phyloP scores from a whole-genome alignment of 2,113 vertebrate genomes.

The Rhinoderma darwinii region DNA sequence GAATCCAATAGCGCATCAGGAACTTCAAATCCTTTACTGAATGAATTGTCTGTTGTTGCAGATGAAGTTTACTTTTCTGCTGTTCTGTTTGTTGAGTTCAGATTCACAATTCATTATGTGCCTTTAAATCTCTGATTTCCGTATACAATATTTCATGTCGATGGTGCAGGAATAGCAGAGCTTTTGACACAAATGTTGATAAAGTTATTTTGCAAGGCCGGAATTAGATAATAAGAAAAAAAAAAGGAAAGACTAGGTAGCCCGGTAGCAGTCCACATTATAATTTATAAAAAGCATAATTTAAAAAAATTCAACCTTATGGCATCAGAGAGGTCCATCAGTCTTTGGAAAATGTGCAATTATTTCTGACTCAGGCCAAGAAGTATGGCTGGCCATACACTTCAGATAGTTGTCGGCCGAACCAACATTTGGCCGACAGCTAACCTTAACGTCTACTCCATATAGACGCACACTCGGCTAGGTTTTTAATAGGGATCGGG shows the following conservation, averaged over 20 bases:
- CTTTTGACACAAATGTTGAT: not conserved
- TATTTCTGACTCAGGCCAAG: too few relatives aligned
- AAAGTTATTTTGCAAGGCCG: not conserved
- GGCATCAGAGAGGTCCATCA: too few relatives aligned
- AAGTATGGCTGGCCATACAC: too few relatives aligned
- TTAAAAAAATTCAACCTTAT: too few relatives aligned
- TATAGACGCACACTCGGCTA: too few relatives aligned
- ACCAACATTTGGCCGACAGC: too few relatives aligned
- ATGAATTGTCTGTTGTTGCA: not conserved
- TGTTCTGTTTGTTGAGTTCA: not conserved
- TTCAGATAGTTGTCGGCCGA: too few relatives aligned
- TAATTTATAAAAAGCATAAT: not conserved
- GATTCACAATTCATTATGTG: not conserved
- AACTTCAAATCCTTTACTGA: not conserved
- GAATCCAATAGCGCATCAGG: not conserved
- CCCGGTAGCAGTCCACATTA: not conserved
- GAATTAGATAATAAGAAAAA: not conserved
- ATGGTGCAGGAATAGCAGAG: not conserved
- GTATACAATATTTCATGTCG: not conserved
- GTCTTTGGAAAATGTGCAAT: too few relatives aligned
- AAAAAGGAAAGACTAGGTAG: not conserved
- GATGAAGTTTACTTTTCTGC: slow-evolving; percentile 11
- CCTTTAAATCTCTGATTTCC: not conserved
- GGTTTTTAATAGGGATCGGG: too few relatives aligned
- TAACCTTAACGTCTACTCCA: too few relatives aligned